Evolutionary conservation across 2,888 invertebrate genomes (phyloP), one percentile per base, ranked within the genome.

Genomic region (Stramonita haemastoma): DNA sequence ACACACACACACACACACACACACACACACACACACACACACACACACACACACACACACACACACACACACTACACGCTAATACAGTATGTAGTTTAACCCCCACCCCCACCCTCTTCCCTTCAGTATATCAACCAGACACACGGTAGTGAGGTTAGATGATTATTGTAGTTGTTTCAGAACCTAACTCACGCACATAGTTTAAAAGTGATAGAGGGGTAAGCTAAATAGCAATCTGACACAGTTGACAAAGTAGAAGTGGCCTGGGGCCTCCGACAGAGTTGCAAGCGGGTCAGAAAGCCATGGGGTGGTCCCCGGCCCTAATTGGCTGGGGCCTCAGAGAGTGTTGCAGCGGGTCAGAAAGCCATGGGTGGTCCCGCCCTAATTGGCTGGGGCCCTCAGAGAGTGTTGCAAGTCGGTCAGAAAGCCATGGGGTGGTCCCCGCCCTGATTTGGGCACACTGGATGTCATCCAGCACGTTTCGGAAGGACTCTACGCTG

Each of bases 401-500:
- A 5, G 46, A 46, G 4, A 46, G 4, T 46, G 46, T 46, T 46
- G 46, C 46, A 46, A 8, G 13, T 89, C 91, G 46, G 13, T 89
- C 91, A 94, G 29, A 94, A 90, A 19, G 93, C 92, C 86, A 94
- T 86, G 13, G 93, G 92, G 81, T 94, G 94, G 36, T 92, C 89
- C n/a, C 91, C 90, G 90, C 90, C 34, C 90, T 84, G 0, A 94
- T 91, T 77, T 93, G 90, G 15, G 91, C 84, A 8, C 93, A 94
- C 89, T 94, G 94, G 46, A 93, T 86, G 32, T 94, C 94, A 90
- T 96, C 96, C 29, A 96, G 92, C 6, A 95, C 92, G 57, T 92
- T 93, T 32, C 95, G 91, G 94, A 96, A 96, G 11, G 95, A 93
- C 90, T 96, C 96, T 11, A 96, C 94, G 89, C 95, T 95, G 70